Percentiles rank a stretch among this genome's conserved stretches.
These are phyloP conservation scores for Sardina pilchardus DNA, from an alignment of 2,113 vertebrate species.

Conservation along the genomic window DNA sequence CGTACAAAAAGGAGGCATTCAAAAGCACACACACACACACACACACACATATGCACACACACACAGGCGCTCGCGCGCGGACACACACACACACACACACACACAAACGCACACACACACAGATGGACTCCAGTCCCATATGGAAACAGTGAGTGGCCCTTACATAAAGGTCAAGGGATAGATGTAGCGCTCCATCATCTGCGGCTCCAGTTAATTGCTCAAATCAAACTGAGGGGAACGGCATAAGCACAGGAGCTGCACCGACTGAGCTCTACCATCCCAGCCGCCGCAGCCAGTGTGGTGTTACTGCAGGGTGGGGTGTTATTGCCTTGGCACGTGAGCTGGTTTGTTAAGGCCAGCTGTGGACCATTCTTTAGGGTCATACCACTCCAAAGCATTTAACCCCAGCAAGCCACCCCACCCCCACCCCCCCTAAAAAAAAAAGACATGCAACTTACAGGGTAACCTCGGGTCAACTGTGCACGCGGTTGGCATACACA, in stretches of 20 bases:
- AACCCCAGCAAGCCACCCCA: background rate
- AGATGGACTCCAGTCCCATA: background rate
- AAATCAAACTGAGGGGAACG: background rate
- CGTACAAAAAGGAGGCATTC: background rate
- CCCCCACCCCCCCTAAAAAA: too few relatives aligned
- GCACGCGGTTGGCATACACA: background rate
- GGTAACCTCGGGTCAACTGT: background rate
- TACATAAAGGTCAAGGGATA: background rate
- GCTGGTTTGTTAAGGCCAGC: background rate
- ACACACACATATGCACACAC: background rate
- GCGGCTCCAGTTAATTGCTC: constrained; percentile 4
- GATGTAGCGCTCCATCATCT: background rate
- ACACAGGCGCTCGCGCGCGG: too few relatives aligned
- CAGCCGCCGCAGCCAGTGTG: background rate
- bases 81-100: background rate
- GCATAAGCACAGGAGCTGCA: background rate
- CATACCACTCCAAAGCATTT: background rate
- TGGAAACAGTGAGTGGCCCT: background rate
- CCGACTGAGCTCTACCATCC: background rate
- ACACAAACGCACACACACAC: background rate
- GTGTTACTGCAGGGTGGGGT: background rate
- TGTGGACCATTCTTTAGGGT: background rate
- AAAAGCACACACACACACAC: background rate
- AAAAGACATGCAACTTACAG: background rate
- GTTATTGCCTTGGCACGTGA: background rate